A percentile compares a stretch with the other conserved stretches of the same genome.
These are phyloP conservation scores for Temnothorax unifasciatus DNA, from an alignment of 2,888 invertebrate genomes.

Conservation along the genomic window DNA sequence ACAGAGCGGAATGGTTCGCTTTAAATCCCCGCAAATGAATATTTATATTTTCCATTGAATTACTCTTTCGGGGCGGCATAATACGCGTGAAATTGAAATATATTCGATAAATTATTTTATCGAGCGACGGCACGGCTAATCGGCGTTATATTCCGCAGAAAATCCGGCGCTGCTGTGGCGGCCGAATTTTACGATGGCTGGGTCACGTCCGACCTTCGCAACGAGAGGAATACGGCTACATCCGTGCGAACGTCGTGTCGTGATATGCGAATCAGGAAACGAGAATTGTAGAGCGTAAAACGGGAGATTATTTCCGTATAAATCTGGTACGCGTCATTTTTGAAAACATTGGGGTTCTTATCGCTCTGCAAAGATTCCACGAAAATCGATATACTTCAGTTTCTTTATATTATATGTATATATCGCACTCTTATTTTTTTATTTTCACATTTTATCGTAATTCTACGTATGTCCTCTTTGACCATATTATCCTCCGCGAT, in stretches of 20 bases:
- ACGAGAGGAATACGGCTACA: conserved; percentile 32
- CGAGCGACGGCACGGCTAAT: conserved; percentile 83
- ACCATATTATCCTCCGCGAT: neutral
- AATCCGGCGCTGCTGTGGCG: conserved; percentile 68
- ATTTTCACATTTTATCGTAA: neutral
- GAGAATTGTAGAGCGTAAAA: conserved; percentile 44
- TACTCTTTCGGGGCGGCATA: conserved; percentile 85
- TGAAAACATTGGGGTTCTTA: neutral
- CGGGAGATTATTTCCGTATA: conserved; percentile 40
- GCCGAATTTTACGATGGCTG: conserved; percentile 67
- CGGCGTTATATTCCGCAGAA: conserved; percentile 80
- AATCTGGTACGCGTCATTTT: conserved; percentile 34
- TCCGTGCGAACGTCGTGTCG: conserved; percentile 53
- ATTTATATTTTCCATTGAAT: conserved; percentile 86
- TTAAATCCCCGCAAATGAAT: conserved; percentile 84
- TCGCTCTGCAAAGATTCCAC: too few relatives aligned
- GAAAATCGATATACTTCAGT: neutral
- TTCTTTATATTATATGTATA: neutral
- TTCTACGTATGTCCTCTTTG: neutral
- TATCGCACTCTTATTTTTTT: neutral
- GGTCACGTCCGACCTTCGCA: conserved; percentile 60
- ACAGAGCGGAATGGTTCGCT: conserved; percentile 78
- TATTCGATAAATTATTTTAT: conserved; percentile 86
- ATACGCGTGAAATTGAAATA: conserved; percentile 85
- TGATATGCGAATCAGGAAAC: conserved; percentile 43